Base-by-base conservation (phyloP, 1,140 invertebrate genomes). In the Drosophila sproati region DNA sequence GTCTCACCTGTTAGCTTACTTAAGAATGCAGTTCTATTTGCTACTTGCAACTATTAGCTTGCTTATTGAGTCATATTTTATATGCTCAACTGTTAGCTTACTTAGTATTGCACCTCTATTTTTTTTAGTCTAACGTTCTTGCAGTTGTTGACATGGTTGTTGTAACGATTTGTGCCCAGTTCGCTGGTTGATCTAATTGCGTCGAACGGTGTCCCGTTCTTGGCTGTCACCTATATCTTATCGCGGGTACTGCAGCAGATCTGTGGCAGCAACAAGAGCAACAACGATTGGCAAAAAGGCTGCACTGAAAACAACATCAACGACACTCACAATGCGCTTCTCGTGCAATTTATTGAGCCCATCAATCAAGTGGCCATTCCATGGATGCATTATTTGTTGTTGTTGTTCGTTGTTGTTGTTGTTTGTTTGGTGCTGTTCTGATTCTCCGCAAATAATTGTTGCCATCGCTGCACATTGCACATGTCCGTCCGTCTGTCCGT, bases 321-420 rank as follows among this genome's bases (percentile, higher is more conserved):
- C 43, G 60, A 45, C 54, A 66, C 60, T 63, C 54, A 35, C 67
- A 72, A 80, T 74, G 80, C 70, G 62, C 77, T 4, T 43, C 39
- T 74, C 71, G 78, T 80, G 78, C 85, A 81, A 89, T 88, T 88
- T 90, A 88, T 88, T 88, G 85, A 71, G 80, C 80, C 83, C 85
- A 88, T 88, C 85, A 89, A 88, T 88, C 85, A 88, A 80, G 77
- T 73, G 82, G 73, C 76, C 74, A 82, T 87, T 74, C 83, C 83
- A 78, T 74, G 73, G 70, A 63, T 71, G 68, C 59, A 78, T 78
- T 59, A 73, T 62, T 32, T 43, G 3, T n/a, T 43, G 39, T 43
- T 20, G 20, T 20, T 20, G 20, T 20, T 20, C 20, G 20, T 20
- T 20, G 20, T 20, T 20, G 20, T 32, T 43, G 3, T n/a, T 43